A percentile compares a stretch with the other conserved stretches of the same genome.
Conservation (phyloP, 2,797 vertebrate species). For the Lagocephalus sceleratus region DNA sequence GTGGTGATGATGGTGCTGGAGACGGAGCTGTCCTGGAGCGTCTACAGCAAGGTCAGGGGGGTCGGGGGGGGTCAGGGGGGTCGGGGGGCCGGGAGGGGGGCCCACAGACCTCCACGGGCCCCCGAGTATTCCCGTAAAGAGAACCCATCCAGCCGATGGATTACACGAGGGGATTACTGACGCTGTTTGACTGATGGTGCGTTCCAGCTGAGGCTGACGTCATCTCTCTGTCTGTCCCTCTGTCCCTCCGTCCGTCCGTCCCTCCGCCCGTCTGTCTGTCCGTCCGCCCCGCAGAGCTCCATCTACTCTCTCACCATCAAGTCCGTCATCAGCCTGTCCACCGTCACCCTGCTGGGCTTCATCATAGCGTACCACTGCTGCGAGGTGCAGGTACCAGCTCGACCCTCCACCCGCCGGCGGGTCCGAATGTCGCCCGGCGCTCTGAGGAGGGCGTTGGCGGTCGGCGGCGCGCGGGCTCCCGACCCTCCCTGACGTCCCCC, state of each 20-base stretch:
- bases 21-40: slow-evolving; percentile 92
- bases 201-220: slow-evolving; percentile 22
- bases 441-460: no score
- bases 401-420: no score
- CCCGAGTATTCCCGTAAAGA: no score
- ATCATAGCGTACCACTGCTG: slow-evolving; percentile 90
- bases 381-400: slow-evolving; percentile 88
- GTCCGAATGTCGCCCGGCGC: no score
- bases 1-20: slow-evolving; percentile 92
- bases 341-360: slow-evolving; percentile 83
- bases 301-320: slow-evolving; percentile 88
- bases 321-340: slow-evolving; percentile 90
- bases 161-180: slow-evolving; percentile 22
- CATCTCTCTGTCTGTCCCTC: not conserved
- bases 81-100: no score
- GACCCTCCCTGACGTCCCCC: no score
- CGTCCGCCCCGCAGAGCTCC: slow-evolving; percentile 78
- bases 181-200: slow-evolving; percentile 18
- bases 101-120: no score
- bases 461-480: no score
- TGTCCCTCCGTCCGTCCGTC: slow-evolving; percentile 4
- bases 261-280: slow-evolving; percentile 16
- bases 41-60: slow-evolving; percentile 92
- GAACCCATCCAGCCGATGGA: no score
- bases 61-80: no score